A percentile compares a stretch with the other conserved stretches of the same genome.
These are phyloP conservation scores for Aldrovandia affinis DNA, from an alignment of 2,797 vertebrate species.

Conservation along the genomic window DNA sequence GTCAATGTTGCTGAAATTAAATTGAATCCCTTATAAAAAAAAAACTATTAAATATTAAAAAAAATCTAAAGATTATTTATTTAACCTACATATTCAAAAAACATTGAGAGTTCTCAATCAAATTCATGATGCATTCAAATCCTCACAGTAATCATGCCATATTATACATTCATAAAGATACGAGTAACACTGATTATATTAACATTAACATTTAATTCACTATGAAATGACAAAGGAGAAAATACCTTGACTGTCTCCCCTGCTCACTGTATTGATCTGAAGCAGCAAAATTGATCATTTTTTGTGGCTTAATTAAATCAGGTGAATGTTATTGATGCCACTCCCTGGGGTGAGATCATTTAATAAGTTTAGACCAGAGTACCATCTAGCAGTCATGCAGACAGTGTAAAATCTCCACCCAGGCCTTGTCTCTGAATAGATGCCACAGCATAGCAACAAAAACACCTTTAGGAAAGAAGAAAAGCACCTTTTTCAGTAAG, in stretches of 20 bases:
- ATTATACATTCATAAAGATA: background rate
- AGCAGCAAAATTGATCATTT: conserved; percentile 55
- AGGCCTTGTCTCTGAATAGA: background rate
- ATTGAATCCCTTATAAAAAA: background rate
- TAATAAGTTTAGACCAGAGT: conserved; percentile 48
- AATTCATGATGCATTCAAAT: background rate
- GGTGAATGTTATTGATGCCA: conserved; percentile 66
- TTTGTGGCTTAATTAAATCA: conserved; percentile 72
- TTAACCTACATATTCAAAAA: too few species aligned
- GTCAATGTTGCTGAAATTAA: background rate
- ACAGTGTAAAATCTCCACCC: background rate
- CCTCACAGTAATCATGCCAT: background rate
- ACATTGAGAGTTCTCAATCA: too few species aligned
- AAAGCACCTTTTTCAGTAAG: background rate
- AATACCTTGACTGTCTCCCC: conserved; percentile 43
- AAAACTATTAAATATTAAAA: background rate
- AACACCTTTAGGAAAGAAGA: background rate
- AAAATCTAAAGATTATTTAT: too few species aligned
- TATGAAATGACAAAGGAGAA: background rate
- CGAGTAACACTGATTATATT: background rate
- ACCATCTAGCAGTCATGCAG: conserved; percentile 52
- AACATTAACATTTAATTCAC: background rate
- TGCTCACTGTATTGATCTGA: conserved; percentile 52
- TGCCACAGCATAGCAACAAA: background rate
- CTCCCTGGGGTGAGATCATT: conserved; percentile 57